A percentile compares a stretch with the other conserved stretches of the same genome.
phyloP scores from a whole-genome alignment of 1,140 invertebrate genomes.

The Orussus abietinus region DNA sequence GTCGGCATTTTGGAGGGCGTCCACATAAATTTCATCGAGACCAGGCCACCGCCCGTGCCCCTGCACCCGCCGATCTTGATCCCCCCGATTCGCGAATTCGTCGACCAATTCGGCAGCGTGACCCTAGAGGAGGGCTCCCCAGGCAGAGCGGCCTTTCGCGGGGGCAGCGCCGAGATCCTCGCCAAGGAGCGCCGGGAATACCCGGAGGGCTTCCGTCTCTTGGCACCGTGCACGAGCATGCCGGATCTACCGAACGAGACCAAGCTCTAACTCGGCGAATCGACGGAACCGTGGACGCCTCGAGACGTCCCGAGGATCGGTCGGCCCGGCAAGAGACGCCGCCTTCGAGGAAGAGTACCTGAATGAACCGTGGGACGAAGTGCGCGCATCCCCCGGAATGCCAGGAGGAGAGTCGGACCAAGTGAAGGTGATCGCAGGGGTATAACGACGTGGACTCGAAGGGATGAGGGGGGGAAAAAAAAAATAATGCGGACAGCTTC shows the following conservation, averaged over 20 bases:
- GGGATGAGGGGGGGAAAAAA: constrained; percentile 15
- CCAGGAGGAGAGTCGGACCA: not conserved
- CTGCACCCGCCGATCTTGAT: constrained; percentile 23
- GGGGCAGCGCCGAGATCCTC: constrained; percentile 41
- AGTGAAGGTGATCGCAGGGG: constrained; percentile 2
- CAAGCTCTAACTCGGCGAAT: constrained; percentile 33
- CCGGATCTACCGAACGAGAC: constrained; percentile 50
- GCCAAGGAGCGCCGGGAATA: constrained; percentile 30
- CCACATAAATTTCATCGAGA: constrained; percentile 61
- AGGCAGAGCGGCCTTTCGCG: constrained; percentile 29
- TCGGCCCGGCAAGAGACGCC: too few species aligned
- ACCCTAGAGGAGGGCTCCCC: constrained; percentile 40
- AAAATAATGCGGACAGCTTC: constrained; percentile 23
- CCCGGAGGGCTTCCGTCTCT: constrained; percentile 39
- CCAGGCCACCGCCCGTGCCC: constrained; percentile 46
- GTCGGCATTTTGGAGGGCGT: constrained; percentile 50
- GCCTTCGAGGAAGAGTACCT: too few species aligned
- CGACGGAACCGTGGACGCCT: too few species aligned
- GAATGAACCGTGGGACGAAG: too few species aligned
- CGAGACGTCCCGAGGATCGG: too few species aligned
- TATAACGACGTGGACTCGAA: constrained; percentile 2
- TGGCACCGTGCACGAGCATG: constrained; percentile 52
- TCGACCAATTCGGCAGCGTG: constrained; percentile 34
- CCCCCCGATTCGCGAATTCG: constrained; percentile 27
- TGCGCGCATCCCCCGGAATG: too few species aligned